phyloP scores from a whole-genome alignment of 2,797 vertebrate genomes.

The Amniataba percoides region DNA sequence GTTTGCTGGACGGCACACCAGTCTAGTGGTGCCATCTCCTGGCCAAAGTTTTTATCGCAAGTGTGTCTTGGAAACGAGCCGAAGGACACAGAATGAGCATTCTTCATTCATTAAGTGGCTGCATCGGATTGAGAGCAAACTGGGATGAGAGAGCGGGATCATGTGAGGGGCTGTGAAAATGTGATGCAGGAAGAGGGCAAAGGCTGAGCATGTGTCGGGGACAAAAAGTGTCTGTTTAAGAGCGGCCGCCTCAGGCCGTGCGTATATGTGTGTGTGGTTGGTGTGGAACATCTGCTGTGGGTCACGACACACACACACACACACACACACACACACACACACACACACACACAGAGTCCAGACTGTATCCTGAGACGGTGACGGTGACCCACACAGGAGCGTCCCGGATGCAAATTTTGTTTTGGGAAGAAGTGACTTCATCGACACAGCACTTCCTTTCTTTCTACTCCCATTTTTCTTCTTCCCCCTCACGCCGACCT shows the following conservation, averaged over 20 bases:
- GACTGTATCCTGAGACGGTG: slow-evolving; percentile 1
- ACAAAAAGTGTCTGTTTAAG: slow-evolving; percentile 55
- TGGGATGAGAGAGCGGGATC: background rate
- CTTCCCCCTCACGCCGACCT: slow-evolving; percentile 24
- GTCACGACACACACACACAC: slow-evolving; percentile 36
- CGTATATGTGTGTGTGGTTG: slow-evolving; percentile 18
- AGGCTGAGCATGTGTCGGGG: slow-evolving; percentile 18
- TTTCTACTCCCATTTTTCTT: background rate
- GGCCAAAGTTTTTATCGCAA: slow-evolving; percentile 44
- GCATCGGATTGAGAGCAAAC: background rate
- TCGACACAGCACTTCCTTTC: slow-evolving; percentile 6
- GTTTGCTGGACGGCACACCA: slow-evolving; percentile 9
- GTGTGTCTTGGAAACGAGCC: background rate
- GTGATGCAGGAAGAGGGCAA: slow-evolving; percentile 18
- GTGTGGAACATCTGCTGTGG: slow-evolving; percentile 37
- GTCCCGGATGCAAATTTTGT: slow-evolving; percentile 9
- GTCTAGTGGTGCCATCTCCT: slow-evolving; percentile 73
- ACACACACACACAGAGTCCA: slow-evolving; percentile 14
- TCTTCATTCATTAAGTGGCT: background rate
- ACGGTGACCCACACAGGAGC: slow-evolving; percentile 15
- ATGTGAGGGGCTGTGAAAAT: slow-evolving; percentile 28
- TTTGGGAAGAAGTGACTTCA: slow-evolving; percentile 46
- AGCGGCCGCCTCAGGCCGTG: slow-evolving; percentile 15
- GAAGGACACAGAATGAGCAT: background rate
- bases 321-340: slow-evolving; percentile 15